Percentiles rank a stretch among this genome's conserved stretches.
Evolutionary conservation across 1,140 invertebrate species (phyloP).

Genomic region (Pachypsylla venusta): DNA sequence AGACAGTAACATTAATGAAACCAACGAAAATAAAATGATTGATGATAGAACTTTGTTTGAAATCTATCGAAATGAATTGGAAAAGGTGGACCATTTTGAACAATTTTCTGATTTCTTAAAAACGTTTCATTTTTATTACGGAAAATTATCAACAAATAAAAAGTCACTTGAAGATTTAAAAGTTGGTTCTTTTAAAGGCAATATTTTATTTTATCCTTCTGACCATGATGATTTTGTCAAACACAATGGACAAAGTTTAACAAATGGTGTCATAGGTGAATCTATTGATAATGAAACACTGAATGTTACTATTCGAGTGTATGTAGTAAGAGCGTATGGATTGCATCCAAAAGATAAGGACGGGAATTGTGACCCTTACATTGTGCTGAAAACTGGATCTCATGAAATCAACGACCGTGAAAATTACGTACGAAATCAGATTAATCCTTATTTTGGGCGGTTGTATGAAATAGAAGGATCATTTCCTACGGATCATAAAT

Average conservation of each 20-base stretch:
- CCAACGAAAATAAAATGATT: slow-evolving; percentile 18
- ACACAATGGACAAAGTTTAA: slow-evolving; percentile 34
- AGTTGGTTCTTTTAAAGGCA: slow-evolving; percentile 3
- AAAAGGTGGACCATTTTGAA: slow-evolving; percentile 55
- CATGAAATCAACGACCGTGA: slow-evolving; percentile 52
- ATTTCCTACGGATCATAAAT: slow-evolving; percentile 54
- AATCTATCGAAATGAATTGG: slow-evolving; percentile 60
- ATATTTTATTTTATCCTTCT: not conserved
- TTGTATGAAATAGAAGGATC: slow-evolving; percentile 57
- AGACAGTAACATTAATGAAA: too few relatives aligned
- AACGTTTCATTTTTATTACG: slow-evolving; percentile 47
- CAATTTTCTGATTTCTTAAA: slow-evolving; percentile 61
- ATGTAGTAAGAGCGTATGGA: slow-evolving; percentile 53
- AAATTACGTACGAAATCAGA: slow-evolving; percentile 55
- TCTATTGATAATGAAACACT: slow-evolving; percentile 36
- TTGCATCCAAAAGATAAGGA: slow-evolving; percentile 55
- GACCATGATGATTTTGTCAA: not conserved
- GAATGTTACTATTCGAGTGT: slow-evolving; percentile 59
- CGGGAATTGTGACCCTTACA: slow-evolving; percentile 64
- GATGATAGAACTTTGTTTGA: slow-evolving; percentile 29
- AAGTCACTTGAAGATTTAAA: slow-evolving; percentile 9
- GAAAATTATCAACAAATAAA: slow-evolving; percentile 7
- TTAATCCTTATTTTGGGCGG: slow-evolving; percentile 78
- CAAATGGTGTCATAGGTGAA: slow-evolving; percentile 35
- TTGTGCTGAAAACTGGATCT: slow-evolving; percentile 49